Percentiles rank a stretch among this genome's conserved stretches.
Evolutionary conservation across 2,113 vertebrate species (phyloP).

Genomic region (Xerus inauris): DNA sequence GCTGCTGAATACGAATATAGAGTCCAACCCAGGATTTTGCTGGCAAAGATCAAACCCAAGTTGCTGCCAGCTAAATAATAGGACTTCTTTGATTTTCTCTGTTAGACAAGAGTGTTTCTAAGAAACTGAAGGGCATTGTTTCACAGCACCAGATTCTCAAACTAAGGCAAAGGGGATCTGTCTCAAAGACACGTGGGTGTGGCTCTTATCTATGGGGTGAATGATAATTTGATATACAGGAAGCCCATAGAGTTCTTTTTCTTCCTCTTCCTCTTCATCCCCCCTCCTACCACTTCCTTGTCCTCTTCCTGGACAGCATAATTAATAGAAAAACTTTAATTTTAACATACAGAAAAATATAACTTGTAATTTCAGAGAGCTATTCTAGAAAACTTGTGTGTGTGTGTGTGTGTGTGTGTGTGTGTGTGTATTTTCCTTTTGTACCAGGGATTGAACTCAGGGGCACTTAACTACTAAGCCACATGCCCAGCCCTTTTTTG

Average conservation of each 20-base stretch:
- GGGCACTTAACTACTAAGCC: too few relatives aligned
- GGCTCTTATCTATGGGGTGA: neutral
- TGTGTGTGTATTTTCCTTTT: too few relatives aligned
- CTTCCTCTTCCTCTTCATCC: neutral
- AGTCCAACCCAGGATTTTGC: neutral
- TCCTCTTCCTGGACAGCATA: neutral
- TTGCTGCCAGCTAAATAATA: neutral
- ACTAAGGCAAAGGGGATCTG: neutral
- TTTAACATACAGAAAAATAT: conserved; percentile 39
- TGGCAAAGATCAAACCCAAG: conserved; percentile 6
- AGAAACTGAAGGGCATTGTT: neutral
- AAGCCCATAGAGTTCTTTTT: neutral
- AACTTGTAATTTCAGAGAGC: neutral
- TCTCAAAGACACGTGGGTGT: conserved; percentile 10
- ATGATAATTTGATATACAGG: neutral
- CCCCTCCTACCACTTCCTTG: too few relatives aligned
- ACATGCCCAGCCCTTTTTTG: too few relatives aligned
- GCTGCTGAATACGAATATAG: neutral
- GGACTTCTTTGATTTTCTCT: neutral
- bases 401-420: too few relatives aligned
- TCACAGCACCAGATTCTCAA: neutral
- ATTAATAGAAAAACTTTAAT: neutral
- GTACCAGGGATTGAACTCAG: too few relatives aligned
- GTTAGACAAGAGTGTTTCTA: neutral
- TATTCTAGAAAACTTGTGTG: neutral